Percentiles rank a stretch among this genome's conserved stretches.
phyloP scores from a whole-genome alignment of 2,797 vertebrate genomes.

The Bradypodion pumilum region DNA sequence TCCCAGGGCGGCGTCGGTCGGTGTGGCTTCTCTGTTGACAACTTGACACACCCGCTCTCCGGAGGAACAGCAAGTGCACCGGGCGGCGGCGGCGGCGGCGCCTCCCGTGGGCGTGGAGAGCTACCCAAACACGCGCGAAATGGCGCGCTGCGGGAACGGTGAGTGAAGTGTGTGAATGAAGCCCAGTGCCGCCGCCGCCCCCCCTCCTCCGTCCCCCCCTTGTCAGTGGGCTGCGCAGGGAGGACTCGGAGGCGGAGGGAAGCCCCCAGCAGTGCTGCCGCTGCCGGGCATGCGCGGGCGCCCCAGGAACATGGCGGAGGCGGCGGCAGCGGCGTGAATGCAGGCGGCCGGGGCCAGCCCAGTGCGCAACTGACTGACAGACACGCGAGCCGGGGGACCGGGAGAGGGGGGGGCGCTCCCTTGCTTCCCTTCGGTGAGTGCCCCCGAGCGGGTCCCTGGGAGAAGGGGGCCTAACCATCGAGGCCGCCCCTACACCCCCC shows the following conservation, averaged over 20 bases:
- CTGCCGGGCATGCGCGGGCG: slow-evolving; percentile 76
- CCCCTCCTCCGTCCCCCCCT: too few species aligned
- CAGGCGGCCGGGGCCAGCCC: slow-evolving; percentile 15
- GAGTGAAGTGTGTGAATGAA: too few species aligned
- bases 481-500: neutral
- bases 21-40: neutral
- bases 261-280: slow-evolving; percentile 58
- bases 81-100: neutral
- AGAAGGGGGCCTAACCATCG: neutral
- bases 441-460: slow-evolving; percentile 3
- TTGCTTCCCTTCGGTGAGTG: slow-evolving; percentile 54
- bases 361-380: slow-evolving; percentile 47
- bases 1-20: too few species aligned
- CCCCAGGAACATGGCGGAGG: slow-evolving; percentile 76
- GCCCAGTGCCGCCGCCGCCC: neutral
- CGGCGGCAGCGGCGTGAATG: slow-evolving; percentile 56
- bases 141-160: neutral
- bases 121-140: neutral
- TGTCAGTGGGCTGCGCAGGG: slow-evolving; percentile 32
- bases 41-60: neutral
- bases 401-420: too few species aligned
- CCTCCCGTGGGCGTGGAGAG: neutral
- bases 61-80: neutral
- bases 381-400: slow-evolving; percentile 22
- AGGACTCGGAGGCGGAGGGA: slow-evolving; percentile 14